A percentile compares a stretch with the other conserved stretches of the same genome.
phyloP scores from a whole-genome alignment of 2,797 vertebrate species.

The Rhynchotus rufescens region DNA sequence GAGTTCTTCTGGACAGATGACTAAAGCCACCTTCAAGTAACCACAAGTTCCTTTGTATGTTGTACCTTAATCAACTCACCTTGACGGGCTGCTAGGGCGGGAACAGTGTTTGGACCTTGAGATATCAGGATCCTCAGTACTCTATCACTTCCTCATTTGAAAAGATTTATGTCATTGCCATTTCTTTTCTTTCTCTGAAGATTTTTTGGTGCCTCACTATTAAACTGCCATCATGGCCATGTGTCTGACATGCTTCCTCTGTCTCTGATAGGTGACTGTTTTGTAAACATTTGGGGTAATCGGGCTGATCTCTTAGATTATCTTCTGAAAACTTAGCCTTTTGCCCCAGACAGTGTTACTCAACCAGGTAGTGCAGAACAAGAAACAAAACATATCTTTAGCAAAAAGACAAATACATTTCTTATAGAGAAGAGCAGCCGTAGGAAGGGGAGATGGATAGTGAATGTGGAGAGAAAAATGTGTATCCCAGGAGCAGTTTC shows the following conservation, averaged over 20 bases:
- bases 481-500: not conserved
- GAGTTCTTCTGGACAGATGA: not conserved
- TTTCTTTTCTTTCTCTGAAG: not conserved
- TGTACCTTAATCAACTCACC: not conserved
- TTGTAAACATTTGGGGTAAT: slow-evolving; percentile 18
- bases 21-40: not conserved
- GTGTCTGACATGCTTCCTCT: not conserved
- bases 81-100: not conserved
- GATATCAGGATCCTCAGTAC: not conserved
- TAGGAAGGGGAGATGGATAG: not conserved
- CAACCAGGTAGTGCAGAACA: not conserved
- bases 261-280: not conserved
- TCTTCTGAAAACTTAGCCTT: not conserved
- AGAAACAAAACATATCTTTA: not conserved
- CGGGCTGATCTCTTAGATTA: slow-evolving; percentile 17
- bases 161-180: not conserved
- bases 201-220: not conserved
- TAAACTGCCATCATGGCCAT: accelerated
- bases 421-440: not conserved
- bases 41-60: not conserved
- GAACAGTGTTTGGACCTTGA: not conserved
- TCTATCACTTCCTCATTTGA: not conserved
- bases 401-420: slow-evolving; percentile 3
- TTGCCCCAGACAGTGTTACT: not conserved
- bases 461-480: not conserved